Base-by-base conservation (phyloP, 2,797 vertebrate species). In the Argya squamiceps region DNA sequence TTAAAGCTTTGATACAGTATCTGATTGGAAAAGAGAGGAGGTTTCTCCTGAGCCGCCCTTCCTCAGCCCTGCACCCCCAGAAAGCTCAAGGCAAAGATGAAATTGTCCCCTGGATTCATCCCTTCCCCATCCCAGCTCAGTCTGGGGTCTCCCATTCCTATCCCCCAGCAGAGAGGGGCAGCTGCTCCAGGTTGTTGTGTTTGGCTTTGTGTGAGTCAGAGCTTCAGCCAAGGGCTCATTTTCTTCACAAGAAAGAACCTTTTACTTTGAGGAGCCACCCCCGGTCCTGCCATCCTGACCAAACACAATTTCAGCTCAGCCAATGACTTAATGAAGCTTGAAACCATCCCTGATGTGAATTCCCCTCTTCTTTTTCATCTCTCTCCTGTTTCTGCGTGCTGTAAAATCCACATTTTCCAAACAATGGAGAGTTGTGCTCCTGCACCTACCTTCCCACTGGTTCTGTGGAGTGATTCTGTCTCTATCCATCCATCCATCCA, bases 1-100 rank as follows among this genome's bases (percentile, higher is more conserved):
- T 83, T 62, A 76, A 67, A 87, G 94, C 89, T 90, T 81, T 96
- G 88, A 87, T 90, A 95, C 18, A 56, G 52, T 76, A 92, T 95
- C 88, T 95, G 91, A 91, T 70, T 84, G 84, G 83, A 94, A 84
- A 94, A 39, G 50, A 62, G 64, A 77, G 92, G 74, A 53, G 67
- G 21, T 96, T 80, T 82, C 77, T 92, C 83, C 91, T 62, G 60
- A 84, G 88, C 70, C 52, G 59, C 73, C 41, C 47, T 80, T 71
- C 41, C 56, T 36, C 37, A 77, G 60, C 27, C 23, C 70, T 36
- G 60, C 22, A 64, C 3, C 41, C 34, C 12, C 26, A 47, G 37
- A 56, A 62, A 79, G 39, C 52, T 36, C 59, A 37, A 56, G 37
- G 49, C n/a, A 88, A 62, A 55, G 49, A 44, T 9, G 34, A 2